Conservation (phyloP, 2,888 invertebrate species). For the Drosophila infuscata region DNA sequence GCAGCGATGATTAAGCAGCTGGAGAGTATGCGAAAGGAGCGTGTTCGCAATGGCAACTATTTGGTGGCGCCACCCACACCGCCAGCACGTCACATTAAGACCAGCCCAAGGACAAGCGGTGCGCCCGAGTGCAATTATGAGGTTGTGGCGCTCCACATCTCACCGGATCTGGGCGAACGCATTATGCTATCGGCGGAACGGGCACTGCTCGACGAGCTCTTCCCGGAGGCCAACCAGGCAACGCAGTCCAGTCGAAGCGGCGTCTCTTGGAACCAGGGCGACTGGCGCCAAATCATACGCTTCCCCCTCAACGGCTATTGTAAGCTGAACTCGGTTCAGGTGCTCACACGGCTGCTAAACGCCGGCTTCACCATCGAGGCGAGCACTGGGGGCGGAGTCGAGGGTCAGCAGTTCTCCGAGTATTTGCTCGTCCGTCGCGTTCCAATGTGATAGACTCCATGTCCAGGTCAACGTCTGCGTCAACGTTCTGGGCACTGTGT, state of each 20-base stretch:
- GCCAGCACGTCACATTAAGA: conserved; percentile 82
- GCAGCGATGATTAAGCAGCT: conserved; percentile 90
- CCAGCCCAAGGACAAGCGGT: conserved; percentile 74
- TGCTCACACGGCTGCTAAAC: conserved; percentile 92
- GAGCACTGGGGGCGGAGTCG: conserved; percentile 94
- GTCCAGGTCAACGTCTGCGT: conserved; percentile 37
- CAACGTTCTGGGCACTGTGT: conserved; percentile 50
- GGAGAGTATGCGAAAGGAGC: conserved; percentile 90
- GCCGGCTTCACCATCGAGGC: conserved; percentile 92
- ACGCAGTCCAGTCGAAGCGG: conserved; percentile 91
- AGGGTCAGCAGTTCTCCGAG: conserved; percentile 95
- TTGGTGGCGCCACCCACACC: conserved; percentile 85
- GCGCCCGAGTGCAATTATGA: conserved; percentile 87
- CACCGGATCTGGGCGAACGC: conserved; percentile 90
- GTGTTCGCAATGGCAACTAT: conserved; percentile 87
- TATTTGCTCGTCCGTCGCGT: conserved; percentile 90
- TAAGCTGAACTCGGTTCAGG: conserved; percentile 94
- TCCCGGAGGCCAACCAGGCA: conserved; percentile 91
- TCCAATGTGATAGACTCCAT: conserved; percentile 84
- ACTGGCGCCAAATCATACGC: conserved; percentile 92
- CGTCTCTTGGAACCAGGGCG: conserved; percentile 92
- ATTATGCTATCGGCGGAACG: conserved; percentile 93
- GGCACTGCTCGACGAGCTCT: conserved; percentile 90
- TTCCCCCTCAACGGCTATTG: conserved; percentile 95
- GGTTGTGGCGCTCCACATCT: conserved; percentile 93